A percentile compares a stretch with the other conserved stretches of the same genome.
Conservation (phyloP, 2,797 vertebrate genomes). For the Poeciliopsis infans region DNA sequence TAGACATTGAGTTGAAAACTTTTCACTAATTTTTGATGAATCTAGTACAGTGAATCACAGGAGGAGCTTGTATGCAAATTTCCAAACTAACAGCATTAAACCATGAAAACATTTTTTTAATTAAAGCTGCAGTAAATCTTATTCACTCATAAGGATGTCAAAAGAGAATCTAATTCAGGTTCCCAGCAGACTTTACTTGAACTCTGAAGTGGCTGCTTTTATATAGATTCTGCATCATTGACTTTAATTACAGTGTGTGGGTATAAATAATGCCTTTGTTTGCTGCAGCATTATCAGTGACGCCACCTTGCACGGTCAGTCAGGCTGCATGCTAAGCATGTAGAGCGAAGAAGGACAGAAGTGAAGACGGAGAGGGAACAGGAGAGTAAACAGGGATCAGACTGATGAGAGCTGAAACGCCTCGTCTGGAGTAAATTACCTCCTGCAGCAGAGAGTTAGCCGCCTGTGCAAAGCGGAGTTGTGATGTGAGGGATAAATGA, state of each 20-base stretch:
- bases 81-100: too few relatives aligned
- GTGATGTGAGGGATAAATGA: constrained; percentile 63
- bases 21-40: too few relatives aligned
- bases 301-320: constrained; percentile 48
- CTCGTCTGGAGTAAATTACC: constrained; percentile 59
- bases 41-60: too few relatives aligned
- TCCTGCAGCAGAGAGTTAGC: constrained; percentile 43
- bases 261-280: constrained; percentile 49
- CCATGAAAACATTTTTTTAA: not conserved
- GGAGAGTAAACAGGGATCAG: constrained; percentile 48
- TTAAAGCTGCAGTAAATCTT: not conserved
- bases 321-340: constrained; percentile 46
- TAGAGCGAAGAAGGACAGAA: constrained; percentile 18
- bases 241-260: constrained; percentile 47
- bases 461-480: constrained; percentile 27
- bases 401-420: constrained; percentile 49
- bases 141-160: not conserved
- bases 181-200: not conserved
- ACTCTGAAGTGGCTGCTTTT: not conserved
- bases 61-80: too few relatives aligned
- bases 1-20: too few relatives aligned
- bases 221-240: constrained; percentile 1
- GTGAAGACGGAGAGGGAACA: not conserved
- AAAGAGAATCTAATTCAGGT: not conserved
- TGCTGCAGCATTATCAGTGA: constrained; percentile 46